These are phyloP conservation scores for Apis cerana DNA, from an alignment of 1,140 invertebrate species.

Conservation along the genomic window DNA sequence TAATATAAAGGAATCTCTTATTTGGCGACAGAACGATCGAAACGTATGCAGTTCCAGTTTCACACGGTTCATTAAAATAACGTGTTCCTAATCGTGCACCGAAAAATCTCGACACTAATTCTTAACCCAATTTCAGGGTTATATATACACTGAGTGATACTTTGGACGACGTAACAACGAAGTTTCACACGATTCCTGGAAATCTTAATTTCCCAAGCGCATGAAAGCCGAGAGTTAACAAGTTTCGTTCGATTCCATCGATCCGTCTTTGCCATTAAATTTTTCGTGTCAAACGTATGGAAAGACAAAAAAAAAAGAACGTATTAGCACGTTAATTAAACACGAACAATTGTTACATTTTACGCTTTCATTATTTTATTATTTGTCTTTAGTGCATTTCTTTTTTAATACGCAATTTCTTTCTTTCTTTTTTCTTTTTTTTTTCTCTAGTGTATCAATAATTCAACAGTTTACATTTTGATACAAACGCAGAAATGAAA, in stretches of 20 bases:
- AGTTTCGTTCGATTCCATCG: background rate
- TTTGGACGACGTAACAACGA: background rate
- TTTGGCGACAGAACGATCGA: background rate
- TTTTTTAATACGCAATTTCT: background rate
- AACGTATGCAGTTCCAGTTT: background rate
- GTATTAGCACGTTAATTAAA: background rate
- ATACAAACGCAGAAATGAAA: background rate
- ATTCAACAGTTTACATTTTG: background rate
- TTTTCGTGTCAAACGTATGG: background rate
- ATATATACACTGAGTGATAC: background rate
- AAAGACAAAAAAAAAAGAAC: background rate
- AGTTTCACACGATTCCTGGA: background rate
- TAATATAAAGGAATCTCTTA: background rate
- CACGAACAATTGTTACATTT: background rate
- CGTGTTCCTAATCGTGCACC: background rate
- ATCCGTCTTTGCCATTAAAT: background rate
- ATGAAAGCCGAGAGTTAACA: background rate
- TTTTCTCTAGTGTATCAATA: background rate
- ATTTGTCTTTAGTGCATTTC: background rate
- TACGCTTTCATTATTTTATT: too few relatives aligned
- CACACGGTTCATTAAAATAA: background rate
- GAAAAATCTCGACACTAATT: constrained; percentile 10
- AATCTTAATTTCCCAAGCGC: background rate
- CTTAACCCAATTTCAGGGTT: background rate
- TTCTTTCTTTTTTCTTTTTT: background rate